phyloP scores from a whole-genome alignment of 2,113 vertebrate species.

The Datnioides undecimradiatus region DNA sequence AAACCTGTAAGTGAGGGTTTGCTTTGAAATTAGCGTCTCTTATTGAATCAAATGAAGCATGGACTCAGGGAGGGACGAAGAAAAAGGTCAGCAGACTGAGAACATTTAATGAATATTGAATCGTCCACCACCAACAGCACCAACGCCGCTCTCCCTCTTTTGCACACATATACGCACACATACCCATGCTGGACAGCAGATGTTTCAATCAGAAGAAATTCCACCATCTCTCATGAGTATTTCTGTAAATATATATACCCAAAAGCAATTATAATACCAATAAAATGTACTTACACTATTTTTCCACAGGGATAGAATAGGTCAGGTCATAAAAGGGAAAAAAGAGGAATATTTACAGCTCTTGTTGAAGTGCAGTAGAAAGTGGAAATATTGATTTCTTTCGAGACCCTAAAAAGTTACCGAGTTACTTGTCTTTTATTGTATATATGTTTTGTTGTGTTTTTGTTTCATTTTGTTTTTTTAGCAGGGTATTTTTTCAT shows the following conservation, averaged over 20 bases:
- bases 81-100: constrained; percentile 77
- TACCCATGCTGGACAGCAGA: constrained; percentile 4
- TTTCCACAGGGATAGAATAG: not conserved
- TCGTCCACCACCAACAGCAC: constrained; percentile 6
- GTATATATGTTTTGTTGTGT: not conserved
- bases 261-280: not conserved
- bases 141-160: not conserved
- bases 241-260: not conserved
- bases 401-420: not conserved
- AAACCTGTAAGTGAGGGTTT: constrained; percentile 66
- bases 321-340: not conserved
- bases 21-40: constrained; percentile 72
- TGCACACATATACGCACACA: constrained; percentile 6
- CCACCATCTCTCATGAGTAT: not conserved
- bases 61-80: constrained; percentile 47
- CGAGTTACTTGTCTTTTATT: not conserved
- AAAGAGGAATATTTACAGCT: constrained; percentile 6
- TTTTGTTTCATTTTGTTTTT: not conserved
- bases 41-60: constrained; percentile 79
- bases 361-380: not conserved
- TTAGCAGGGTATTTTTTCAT: too few relatives aligned
- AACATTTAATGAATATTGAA: constrained; percentile 77
- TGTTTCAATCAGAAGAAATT: constrained; percentile 10
- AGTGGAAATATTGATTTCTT: not conserved
- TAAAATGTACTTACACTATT: not conserved